These are phyloP conservation scores for Patella pellucida DNA, from an alignment of 2,888 invertebrate species.

Conservation along the genomic window DNA sequence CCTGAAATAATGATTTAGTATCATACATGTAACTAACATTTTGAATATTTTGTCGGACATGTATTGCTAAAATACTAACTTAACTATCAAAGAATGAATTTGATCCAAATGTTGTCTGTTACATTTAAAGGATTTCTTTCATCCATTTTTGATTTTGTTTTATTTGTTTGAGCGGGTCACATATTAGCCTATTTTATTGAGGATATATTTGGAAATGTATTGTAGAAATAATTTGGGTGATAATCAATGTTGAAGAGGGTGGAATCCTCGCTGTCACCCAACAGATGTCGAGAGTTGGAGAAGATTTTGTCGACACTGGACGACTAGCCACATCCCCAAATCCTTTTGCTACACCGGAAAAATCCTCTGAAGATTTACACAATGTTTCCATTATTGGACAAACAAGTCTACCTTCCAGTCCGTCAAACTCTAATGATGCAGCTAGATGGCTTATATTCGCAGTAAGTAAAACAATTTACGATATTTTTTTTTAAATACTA, in stretches of 20 bases:
- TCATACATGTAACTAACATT: too few relatives aligned
- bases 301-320: constrained; percentile 45
- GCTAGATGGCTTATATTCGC: constrained; percentile 3
- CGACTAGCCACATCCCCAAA: constrained; percentile 41
- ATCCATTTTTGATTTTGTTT: too few relatives aligned
- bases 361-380: constrained; percentile 19
- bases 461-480: neutral
- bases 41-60: too few relatives aligned
- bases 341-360: constrained; percentile 54
- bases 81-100: too few relatives aligned
- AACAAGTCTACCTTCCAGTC: neutral
- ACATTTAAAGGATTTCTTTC: too few relatives aligned
- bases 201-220: constrained; percentile 27
- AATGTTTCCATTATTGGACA: neutral
- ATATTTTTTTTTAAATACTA: neutral
- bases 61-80: too few relatives aligned
- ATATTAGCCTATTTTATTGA: neutral
- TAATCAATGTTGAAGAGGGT: constrained; percentile 84
- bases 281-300: constrained; percentile 78
- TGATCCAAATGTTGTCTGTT: too few relatives aligned
- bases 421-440: neutral
- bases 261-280: constrained; percentile 86
- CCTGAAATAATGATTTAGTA: too few relatives aligned
- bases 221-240: constrained; percentile 85
- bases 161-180: too few relatives aligned